These are phyloP conservation scores for Gulo gulo DNA, from an alignment of 2,113 vertebrate species.

Conservation along the genomic window DNA sequence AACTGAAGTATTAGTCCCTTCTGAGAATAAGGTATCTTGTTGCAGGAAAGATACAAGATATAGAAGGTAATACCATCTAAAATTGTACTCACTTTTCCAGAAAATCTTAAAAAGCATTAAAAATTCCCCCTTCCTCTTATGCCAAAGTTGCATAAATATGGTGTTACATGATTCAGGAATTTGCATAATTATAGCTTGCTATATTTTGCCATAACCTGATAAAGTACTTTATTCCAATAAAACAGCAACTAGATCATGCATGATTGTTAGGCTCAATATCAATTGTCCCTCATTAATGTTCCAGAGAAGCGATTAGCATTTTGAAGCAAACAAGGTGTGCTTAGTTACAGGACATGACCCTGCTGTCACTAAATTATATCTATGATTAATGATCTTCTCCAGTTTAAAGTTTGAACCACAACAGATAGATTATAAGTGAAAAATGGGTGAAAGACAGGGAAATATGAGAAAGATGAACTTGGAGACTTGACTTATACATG, in stretches of 20 bases:
- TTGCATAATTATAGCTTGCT: constrained; percentile 61
- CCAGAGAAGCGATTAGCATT: constrained; percentile 96
- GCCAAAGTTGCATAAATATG: background rate
- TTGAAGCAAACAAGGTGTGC: constrained; percentile 96
- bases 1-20: background rate
- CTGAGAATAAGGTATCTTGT: background rate
- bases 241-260: constrained; percentile 79
- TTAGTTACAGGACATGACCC: constrained; percentile 95
- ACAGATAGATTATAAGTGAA: constrained; percentile 74
- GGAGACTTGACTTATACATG: constrained; percentile 60
- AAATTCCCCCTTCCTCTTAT: background rate
- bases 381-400: constrained; percentile 99
- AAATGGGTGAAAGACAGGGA: constrained; percentile 25
- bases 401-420: constrained; percentile 85
- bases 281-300: constrained; percentile 91
- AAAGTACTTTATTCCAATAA: constrained; percentile 74
- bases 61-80: background rate
- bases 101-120: constrained; percentile 38
- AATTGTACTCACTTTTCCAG: background rate
- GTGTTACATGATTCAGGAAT: background rate
- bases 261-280: constrained; percentile 81
- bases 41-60: background rate
- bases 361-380: constrained; percentile 98
- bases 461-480: constrained; percentile 45
- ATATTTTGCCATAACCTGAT: constrained; percentile 72